Conservation (phyloP, 2,113 vertebrate species). For the Cichladusa arquata region DNA sequence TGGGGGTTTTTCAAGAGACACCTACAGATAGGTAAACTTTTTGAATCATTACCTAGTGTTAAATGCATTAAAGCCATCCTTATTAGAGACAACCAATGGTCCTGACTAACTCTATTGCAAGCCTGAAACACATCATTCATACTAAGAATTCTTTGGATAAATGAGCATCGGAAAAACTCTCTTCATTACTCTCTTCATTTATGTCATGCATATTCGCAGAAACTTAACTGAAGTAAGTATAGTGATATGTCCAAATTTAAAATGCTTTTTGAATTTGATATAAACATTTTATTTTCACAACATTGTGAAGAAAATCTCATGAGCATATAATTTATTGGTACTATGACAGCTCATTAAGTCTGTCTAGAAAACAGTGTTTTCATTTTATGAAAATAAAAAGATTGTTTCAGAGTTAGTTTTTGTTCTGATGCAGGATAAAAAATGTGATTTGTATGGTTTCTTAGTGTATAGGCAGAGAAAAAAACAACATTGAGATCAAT, state of each 20-base stretch:
- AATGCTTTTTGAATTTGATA: not conserved
- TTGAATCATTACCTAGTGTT: not conserved
- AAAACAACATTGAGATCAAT: not conserved
- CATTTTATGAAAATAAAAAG: not conserved
- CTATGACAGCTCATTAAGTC: not conserved
- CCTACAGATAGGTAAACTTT: not conserved
- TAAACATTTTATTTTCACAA: not conserved
- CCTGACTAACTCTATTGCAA: not conserved
- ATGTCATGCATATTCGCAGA: not conserved
- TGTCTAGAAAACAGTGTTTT: not conserved
- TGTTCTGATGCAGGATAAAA: not conserved
- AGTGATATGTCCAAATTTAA: not conserved
- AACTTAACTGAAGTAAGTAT: not conserved
- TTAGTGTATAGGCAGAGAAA: not conserved
- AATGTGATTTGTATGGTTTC: not conserved
- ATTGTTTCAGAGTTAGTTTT: not conserved
- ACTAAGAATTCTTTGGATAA: not conserved
- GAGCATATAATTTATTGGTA: not conserved
- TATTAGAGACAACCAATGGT: not conserved
- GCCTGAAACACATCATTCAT: not conserved
- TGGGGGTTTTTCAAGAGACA: not conserved
- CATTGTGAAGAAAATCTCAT: not conserved
- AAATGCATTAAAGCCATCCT: not conserved
- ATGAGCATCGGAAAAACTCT: accelerated
- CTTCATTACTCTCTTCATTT: not conserved